A percentile compares a stretch with the other conserved stretches of the same genome.
phyloP scores from a whole-genome alignment of 2,888 invertebrate species.

The Sinohyriopsis cumingii region DNA sequence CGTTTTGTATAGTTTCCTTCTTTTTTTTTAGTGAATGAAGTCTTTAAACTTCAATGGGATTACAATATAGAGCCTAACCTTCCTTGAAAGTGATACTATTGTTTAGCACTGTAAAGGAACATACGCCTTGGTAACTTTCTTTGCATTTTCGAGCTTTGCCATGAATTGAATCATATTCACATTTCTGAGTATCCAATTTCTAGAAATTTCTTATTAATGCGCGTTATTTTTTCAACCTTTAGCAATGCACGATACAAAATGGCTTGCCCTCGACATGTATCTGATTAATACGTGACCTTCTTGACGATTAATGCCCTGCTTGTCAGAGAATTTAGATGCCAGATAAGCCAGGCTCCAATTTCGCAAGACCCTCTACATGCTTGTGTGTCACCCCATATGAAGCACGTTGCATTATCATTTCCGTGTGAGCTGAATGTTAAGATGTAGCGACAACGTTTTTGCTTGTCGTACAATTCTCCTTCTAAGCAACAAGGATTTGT shows the following conservation, averaged over 20 bases:
- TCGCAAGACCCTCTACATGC: conserved; percentile 18
- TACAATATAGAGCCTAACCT: no score
- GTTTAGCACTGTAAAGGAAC: no score
- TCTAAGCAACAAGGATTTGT: conserved; percentile 18
- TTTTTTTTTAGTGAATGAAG: no score
- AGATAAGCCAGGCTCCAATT: conserved; percentile 9
- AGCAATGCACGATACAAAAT: conserved; percentile 4
- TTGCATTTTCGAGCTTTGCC: not conserved
- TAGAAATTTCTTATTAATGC: not conserved
- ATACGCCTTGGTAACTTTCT: not conserved
- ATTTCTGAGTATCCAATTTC: not conserved
- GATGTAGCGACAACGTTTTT: conserved; percentile 19
- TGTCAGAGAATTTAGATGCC: conserved; percentile 10
- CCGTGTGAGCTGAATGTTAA: conserved; percentile 15
- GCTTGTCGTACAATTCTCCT: conserved; percentile 26
- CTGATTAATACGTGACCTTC: not conserved
- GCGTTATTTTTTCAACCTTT: not conserved
- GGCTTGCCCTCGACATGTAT: not conserved
- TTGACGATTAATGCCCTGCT: not conserved
- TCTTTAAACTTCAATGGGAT: no score
- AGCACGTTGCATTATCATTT: conserved; percentile 15
- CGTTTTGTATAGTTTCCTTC: not conserved
- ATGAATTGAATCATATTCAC: not conserved
- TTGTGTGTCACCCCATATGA: conserved; percentile 18
- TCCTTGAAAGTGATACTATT: no score